Evolutionary conservation across 2,888 invertebrate genomes (phyloP), one percentile per base, ranked within the genome.

Genomic region (Zygothrica quintamaculata): DNA sequence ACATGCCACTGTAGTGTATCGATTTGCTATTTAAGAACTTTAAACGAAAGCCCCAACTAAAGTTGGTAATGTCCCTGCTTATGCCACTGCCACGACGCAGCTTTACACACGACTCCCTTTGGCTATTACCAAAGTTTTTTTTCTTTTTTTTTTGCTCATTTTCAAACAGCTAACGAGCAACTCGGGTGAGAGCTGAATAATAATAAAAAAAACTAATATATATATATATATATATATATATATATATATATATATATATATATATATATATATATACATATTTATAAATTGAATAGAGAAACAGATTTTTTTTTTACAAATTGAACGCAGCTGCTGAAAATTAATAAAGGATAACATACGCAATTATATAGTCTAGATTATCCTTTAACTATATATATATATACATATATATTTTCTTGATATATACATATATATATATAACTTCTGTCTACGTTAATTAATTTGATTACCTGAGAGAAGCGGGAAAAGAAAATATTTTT

Each of bases 401-500:
- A n/a, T n/a, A n/a, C n/a, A n/a, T n/a, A n/a, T n/a, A n/a, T n/a
- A n/a, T n/a, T n/a, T n/a, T n/a, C n/a, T n/a, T n/a, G n/a, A n/a
- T n/a, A n/a, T n/a, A n/a, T n/a, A n/a, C n/a, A n/a, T n/a, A n/a
- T n/a, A n/a, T n/a, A n/a, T n/a, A n/a, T n/a, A n/a, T n/a, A n/a
- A n/a, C n/a, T n/a, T n/a, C n/a, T n/a, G n/a, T n/a, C n/a, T n/a
- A 22, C 70, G 60, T 77, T 77, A 80, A 84, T 77, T 84, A 80
- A 73, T 42, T 66, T 65, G 70, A 66, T 77, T 66, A 73, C 56
- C 43, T 48, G 51, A 25, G 33, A 39, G n/a, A n/a, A n/a, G n/a
- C n/a, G n/a, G n/a, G n/a, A n/a, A n/a, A n/a, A n/a, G n/a, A 55
- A 84, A 69, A 66, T 73, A 48, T 56, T 64, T 73, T 64, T 48